These are phyloP conservation scores for Mermis nigrescens DNA, from an alignment of 2,888 invertebrate genomes.

Conservation along the genomic window DNA sequence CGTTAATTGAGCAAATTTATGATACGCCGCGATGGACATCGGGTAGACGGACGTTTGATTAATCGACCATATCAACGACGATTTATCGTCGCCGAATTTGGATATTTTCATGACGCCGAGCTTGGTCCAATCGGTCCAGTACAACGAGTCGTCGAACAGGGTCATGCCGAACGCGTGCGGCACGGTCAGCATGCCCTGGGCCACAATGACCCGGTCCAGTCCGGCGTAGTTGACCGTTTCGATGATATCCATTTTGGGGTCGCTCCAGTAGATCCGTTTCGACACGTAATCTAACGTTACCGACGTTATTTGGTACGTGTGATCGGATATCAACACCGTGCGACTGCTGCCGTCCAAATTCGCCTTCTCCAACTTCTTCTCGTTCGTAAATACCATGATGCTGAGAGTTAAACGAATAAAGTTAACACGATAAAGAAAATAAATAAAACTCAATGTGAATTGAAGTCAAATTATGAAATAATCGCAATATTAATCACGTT, in stretches of 20 bases:
- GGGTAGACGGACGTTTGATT: conserved; percentile 29
- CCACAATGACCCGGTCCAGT: conserved; percentile 42
- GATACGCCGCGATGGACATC: conserved; percentile 30
- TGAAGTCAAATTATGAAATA: too few relatives aligned
- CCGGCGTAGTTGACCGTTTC: conserved; percentile 81
- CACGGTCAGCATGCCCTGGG: conserved; percentile 40
- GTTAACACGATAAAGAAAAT: too few relatives aligned
- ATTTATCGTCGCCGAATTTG: conserved; percentile 25
- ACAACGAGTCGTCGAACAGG: conserved; percentile 70
- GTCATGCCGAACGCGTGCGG: conserved; percentile 89
- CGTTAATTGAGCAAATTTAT: conserved; percentile 11
- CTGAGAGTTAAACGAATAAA: conserved; percentile 36
- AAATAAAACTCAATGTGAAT: too few relatives aligned
- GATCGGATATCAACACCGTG: conserved; percentile 64
- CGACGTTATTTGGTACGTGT: conserved; percentile 78
- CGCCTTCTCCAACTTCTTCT: conserved; percentile 52
- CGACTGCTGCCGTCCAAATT: conserved; percentile 82
- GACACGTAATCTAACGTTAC: conserved; percentile 74
- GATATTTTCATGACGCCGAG: conserved; percentile 25
- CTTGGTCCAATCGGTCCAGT: conserved; percentile 81
- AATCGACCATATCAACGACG: conserved; percentile 21
- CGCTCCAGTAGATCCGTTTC: conserved; percentile 83
- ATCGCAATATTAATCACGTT: too few relatives aligned
- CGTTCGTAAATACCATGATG: conserved; percentile 42
- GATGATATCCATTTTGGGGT: conserved; percentile 77